A percentile compares a stretch with the other conserved stretches of the same genome.
These are phyloP conservation scores for Nineta flava DNA, from an alignment of 2,888 invertebrate genomes.

Conservation along the genomic window DNA sequence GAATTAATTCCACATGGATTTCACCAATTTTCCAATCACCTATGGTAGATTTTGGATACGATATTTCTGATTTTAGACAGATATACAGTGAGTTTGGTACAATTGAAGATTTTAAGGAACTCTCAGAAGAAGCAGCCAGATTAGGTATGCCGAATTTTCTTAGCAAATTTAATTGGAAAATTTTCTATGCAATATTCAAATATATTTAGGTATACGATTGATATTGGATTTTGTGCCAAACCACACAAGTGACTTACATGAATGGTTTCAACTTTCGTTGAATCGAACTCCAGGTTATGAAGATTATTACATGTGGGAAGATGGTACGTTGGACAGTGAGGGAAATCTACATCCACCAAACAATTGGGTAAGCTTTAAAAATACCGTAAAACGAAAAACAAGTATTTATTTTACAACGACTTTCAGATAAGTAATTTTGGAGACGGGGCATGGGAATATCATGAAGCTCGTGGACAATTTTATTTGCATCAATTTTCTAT, in stretches of 20 bases:
- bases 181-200: no score
- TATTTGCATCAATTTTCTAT: conserved; percentile 60
- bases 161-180: no score
- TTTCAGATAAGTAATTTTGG: neutral
- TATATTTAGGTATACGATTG: conserved; percentile 27
- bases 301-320: conserved; percentile 66
- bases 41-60: conserved; percentile 65
- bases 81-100: conserved; percentile 56
- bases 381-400: no score
- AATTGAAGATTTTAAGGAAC: conserved; percentile 42
- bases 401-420: no score
- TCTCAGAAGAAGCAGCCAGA: conserved; percentile 1
- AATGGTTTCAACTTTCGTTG: conserved; percentile 65
- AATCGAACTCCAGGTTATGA: conserved; percentile 40
- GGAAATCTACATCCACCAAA: conserved; percentile 45
- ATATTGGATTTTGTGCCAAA: conserved; percentile 31
- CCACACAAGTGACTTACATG: conserved; percentile 61
- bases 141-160: neutral
- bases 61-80: conserved; percentile 48
- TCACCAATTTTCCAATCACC: conserved; percentile 57
- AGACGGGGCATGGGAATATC: conserved; percentile 50
- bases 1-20: conserved; percentile 50
- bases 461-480: conserved; percentile 44
- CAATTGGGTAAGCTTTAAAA: conserved; percentile 37
- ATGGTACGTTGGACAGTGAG: conserved; percentile 26